Evolutionary conservation across 2,888 invertebrate species (phyloP).

Genomic region (Elegia similella): DNA sequence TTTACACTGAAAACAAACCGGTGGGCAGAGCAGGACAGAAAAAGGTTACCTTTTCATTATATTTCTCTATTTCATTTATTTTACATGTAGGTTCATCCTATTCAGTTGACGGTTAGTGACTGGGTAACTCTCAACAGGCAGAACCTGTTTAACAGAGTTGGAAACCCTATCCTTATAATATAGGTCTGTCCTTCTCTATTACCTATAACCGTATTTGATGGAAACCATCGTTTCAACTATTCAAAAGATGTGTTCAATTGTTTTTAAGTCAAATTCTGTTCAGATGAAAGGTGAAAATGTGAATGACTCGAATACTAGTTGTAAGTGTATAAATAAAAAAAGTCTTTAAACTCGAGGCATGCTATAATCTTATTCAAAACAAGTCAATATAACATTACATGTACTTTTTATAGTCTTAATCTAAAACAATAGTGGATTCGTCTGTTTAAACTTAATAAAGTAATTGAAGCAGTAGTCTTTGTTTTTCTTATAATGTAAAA

Average conservation of each 20-base stretch:
- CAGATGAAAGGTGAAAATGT: constrained; percentile 1
- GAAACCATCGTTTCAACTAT: too few relatives aligned
- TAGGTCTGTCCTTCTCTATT: too few relatives aligned
- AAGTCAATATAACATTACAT: constrained; percentile 13
- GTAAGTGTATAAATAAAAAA: constrained; percentile 2
- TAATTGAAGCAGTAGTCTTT: not conserved
- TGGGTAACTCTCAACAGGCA: too few relatives aligned
- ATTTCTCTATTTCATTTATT: too few relatives aligned
- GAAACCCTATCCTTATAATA: too few relatives aligned
- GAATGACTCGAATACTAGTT: constrained; percentile 9
- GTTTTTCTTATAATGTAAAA: not conserved
- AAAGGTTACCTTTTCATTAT: too few relatives aligned
- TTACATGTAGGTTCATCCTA: too few relatives aligned
- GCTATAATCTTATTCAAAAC: constrained; percentile 8
- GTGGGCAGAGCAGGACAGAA: too few relatives aligned
- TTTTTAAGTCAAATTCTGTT: constrained; percentile 1
- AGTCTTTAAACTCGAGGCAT: not conserved
- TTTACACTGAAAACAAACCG: too few relatives aligned
- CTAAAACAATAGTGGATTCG: not conserved
- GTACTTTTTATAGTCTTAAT: constrained; percentile 7
- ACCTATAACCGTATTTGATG: too few relatives aligned
- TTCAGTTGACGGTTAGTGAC: too few relatives aligned
- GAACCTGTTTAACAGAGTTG: too few relatives aligned
- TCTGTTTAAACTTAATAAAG: not conserved
- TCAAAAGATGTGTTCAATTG: not conserved